phyloP scores from a whole-genome alignment of 2,888 invertebrate genomes.

The Boloria selene region DNA sequence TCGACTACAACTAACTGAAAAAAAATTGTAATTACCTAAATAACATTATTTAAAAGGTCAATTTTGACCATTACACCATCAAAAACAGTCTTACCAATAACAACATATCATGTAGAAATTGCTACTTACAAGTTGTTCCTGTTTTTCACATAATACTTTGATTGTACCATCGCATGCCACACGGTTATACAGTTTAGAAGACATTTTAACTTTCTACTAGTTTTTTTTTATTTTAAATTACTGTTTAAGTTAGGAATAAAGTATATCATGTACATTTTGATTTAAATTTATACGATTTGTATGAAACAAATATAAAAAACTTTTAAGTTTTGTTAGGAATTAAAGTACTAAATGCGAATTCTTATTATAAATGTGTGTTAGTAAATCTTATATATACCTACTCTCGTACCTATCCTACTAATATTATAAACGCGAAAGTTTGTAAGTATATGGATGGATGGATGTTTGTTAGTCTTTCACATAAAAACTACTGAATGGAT shows the following conservation, averaged over 20 bases:
- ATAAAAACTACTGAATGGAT: too few species aligned
- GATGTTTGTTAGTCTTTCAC: too few species aligned
- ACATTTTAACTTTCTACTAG: slow-evolving; percentile 14
- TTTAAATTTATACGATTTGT: not conserved
- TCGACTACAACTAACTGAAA: too few species aligned
- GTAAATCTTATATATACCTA: too few species aligned
- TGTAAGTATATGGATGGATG: too few species aligned
- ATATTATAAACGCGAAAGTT: too few species aligned
- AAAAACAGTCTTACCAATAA: slow-evolving; percentile 9
- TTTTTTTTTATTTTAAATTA: slow-evolving; percentile 12
- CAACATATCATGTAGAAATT: slow-evolving; percentile 15
- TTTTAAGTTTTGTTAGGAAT: too few species aligned
- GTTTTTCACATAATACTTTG: slow-evolving; percentile 32
- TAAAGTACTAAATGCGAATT: too few species aligned
- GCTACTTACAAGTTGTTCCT: slow-evolving; percentile 22
- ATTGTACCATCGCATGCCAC: slow-evolving; percentile 32
- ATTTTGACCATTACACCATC: slow-evolving; percentile 1
- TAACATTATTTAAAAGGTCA: not conserved
- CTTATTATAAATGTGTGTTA: too few species aligned
- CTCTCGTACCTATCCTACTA: too few species aligned
- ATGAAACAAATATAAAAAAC: too few species aligned
- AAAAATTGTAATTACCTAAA: too few species aligned
- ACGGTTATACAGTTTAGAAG: slow-evolving; percentile 2
- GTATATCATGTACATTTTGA: not conserved
- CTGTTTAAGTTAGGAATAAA: not conserved